Base-by-base conservation (phyloP, 2,888 invertebrate genomes). In the Torymus tubicola region DNA sequence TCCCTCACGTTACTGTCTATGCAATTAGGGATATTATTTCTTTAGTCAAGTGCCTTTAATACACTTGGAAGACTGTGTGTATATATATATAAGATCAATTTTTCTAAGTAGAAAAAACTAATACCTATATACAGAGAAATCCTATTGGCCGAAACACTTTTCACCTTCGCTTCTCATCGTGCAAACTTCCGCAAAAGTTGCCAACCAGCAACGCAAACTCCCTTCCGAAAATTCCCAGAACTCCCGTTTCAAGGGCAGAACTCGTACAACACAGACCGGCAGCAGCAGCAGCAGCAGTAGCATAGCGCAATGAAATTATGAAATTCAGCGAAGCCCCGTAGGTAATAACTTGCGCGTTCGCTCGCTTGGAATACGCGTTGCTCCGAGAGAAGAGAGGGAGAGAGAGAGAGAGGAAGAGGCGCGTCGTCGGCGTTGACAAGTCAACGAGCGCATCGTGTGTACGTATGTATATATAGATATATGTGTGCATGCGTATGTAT, bases 381-480 rank as follows among this genome's bases (percentile, higher is more conserved):
- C n/a, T 14, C n/a, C n/a, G 21, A 21, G 61, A 10, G 16, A 57
- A 16, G 2, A 14, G 2, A 60, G 53, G 42, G 18, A 31, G 73
- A 67, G 12, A 21, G 3, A 21, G 53, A 57, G 55, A 57, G 55
- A 70, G 64, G 64, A 57, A 58, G 74, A 70, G 77, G 55, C 57
- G 76, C 53, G 69, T 68, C 67, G 57, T 12, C 52, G n/a, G 50
- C 69, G 68, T 63, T 69, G 79, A 79, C 73, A 69, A 75, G 80
- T 75, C 65, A 75, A 80, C 69, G 80, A 75, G 70, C 58, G 60
- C 42, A 65, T 75, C 65, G 74, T 1, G 58, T 24, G 16, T 58
- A 18, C 42, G 14, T 42, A 42, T 8, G 42, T 42, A 8, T 8
- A 42, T 31, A 4, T 31, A 31, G 5, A 42, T 42, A 42, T 42